These are phyloP conservation scores for Rousettus madagascariensis DNA, from an alignment of 2,797 vertebrate species.

Conservation along the genomic window DNA sequence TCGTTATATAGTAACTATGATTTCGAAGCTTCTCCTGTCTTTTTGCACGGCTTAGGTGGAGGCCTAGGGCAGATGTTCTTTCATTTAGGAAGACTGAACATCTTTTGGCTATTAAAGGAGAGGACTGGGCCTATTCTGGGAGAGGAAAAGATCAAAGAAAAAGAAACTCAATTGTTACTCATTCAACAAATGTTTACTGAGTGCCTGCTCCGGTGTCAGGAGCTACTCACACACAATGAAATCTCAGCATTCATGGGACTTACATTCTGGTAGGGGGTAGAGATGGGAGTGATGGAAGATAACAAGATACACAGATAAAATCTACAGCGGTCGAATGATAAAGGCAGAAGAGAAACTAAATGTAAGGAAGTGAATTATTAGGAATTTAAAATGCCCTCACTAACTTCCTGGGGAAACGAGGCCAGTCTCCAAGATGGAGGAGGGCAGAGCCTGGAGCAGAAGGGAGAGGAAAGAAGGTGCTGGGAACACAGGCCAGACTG, in stretches of 20 bases:
- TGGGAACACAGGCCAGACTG: neutral
- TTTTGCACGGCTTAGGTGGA: neutral
- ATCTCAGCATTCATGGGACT: neutral
- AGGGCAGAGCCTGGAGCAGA: neutral
- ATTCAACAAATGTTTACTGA: neutral
- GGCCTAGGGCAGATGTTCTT: neutral
- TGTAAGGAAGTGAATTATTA: neutral
- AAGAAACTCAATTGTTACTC: neutral
- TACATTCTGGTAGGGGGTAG: neutral
- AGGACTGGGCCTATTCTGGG: neutral
- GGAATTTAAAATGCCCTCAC: neutral
- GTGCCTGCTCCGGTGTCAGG: neutral
- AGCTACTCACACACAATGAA: neutral
- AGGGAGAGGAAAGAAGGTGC: neutral
- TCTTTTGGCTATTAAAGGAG: constrained; percentile 1
- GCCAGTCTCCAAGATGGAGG: neutral
- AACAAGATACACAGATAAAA: neutral
- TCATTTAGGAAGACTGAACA: neutral
- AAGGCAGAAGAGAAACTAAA: neutral
- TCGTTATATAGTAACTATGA: neutral
- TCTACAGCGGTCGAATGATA: neutral
- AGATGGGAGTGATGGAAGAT: neutral
- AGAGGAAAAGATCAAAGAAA: constrained; percentile 6
- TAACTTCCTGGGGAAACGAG: neutral
- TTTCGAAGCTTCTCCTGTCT: neutral